phyloP scores from a whole-genome alignment of 2,113 vertebrate species.

The Hemibagrus wyckioides region DNA sequence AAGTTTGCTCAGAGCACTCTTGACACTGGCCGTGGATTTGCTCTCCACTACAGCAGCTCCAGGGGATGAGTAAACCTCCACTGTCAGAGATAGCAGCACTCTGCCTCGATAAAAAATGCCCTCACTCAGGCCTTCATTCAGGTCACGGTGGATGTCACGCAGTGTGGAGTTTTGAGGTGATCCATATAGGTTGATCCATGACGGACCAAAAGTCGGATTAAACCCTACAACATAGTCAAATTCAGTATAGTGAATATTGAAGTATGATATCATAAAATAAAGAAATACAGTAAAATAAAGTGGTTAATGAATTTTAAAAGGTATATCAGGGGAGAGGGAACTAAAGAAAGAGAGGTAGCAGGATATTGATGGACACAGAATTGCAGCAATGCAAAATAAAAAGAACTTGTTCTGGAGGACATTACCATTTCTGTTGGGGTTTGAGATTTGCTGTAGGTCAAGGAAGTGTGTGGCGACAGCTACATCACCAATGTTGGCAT shows the following conservation, averaged over 20 bases:
- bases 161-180: conserved; percentile 84
- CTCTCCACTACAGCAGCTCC: conserved; percentile 57
- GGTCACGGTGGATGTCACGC: conserved; percentile 79
- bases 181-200: conserved; percentile 90
- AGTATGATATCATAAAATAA: background rate
- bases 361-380: background rate
- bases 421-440: conserved; percentile 84
- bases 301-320: background rate
- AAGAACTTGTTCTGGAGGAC: background rate
- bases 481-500: conserved; percentile 80
- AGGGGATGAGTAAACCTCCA: conserved; percentile 81
- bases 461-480: conserved; percentile 88
- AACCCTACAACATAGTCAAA: conserved; percentile 35
- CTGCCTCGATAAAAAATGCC: conserved; percentile 87
- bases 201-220: conserved; percentile 77
- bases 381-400: background rate
- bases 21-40: conserved; percentile 60
- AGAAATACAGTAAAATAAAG: background rate
- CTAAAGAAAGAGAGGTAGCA: background rate
- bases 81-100: conserved; percentile 79
- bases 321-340: background rate
- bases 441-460: conserved; percentile 87
- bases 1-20: conserved; percentile 72
- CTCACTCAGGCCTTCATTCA: conserved; percentile 86
- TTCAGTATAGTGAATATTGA: background rate